phyloP scores from a whole-genome alignment of 1,140 invertebrate genomes.

The Cydia amplana region DNA sequence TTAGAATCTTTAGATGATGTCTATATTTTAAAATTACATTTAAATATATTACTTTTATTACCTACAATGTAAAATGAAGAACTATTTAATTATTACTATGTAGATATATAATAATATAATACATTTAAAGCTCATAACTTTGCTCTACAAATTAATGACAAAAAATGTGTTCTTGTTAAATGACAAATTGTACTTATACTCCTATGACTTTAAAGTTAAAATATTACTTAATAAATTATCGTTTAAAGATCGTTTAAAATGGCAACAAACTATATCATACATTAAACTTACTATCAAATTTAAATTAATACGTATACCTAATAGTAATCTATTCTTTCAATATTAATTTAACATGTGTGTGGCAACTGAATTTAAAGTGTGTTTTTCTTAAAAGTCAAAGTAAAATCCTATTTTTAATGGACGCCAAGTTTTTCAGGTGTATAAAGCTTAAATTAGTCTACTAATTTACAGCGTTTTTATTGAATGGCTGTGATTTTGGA shows the following conservation, averaged over 20 bases:
- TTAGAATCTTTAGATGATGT: background rate
- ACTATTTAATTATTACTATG: background rate
- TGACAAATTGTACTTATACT: background rate
- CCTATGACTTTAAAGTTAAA: conserved; percentile 12
- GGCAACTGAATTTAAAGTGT: background rate
- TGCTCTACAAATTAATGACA: background rate
- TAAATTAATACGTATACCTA: conserved; percentile 3
- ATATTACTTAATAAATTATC: background rate
- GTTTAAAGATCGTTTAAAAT: conserved; percentile 2
- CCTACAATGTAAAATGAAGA: background rate
- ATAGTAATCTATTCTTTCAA: background rate
- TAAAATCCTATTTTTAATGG: conserved; percentile 25
- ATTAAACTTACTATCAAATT: background rate
- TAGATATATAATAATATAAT: background rate
- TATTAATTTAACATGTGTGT: background rate
- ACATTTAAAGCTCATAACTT: conserved; percentile 30
- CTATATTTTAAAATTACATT: background rate
- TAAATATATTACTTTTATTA: background rate
- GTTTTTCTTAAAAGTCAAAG: conserved; percentile 3
- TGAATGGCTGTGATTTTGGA: conserved; percentile 14
- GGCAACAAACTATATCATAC: conserved; percentile 14
- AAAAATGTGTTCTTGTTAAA: background rate
- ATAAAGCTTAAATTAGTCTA: conserved; percentile 12
- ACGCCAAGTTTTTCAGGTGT: conserved; percentile 20
- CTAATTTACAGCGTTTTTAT: conserved; percentile 11